Conservation (phyloP, 1,140 invertebrate species). For the Globodera rostochiensis region DNA sequence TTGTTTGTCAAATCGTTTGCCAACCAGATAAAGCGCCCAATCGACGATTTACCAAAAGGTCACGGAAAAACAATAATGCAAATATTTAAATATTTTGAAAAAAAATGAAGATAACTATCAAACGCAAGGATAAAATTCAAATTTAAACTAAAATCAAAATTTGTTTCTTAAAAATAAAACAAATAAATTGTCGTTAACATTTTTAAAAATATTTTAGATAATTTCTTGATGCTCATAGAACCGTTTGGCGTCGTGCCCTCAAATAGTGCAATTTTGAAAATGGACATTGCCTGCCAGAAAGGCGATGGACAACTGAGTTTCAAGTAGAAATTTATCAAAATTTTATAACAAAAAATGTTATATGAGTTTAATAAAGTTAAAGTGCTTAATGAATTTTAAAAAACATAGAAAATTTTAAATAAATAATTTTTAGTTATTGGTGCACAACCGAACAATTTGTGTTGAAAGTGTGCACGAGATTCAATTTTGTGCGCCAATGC, state of each 20-base stretch:
- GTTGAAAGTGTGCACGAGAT: not conserved
- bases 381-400: not conserved
- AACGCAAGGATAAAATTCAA: too few relatives aligned
- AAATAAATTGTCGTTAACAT: not conserved
- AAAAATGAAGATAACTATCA: too few relatives aligned
- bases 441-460: not conserved
- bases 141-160: not conserved
- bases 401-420: too few relatives aligned
- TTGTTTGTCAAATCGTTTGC: not conserved
- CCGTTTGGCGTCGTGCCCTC: not conserved
- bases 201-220: not conserved
- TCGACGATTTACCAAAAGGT: not conserved
- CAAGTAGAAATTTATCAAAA: not conserved
- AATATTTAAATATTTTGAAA: not conserved
- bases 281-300: not conserved
- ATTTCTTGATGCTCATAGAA: not conserved
- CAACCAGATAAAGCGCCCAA: not conserved
- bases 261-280: not conserved
- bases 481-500: not conserved
- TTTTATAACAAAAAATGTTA: not conserved
- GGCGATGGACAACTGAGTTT: not conserved
- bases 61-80: not conserved
- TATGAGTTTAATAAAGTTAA: not conserved
- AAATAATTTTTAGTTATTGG: not conserved
- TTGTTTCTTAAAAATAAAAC: not conserved